Conservation (phyloP, 1,140 invertebrate genomes). For the Heliconius himera region DNA sequence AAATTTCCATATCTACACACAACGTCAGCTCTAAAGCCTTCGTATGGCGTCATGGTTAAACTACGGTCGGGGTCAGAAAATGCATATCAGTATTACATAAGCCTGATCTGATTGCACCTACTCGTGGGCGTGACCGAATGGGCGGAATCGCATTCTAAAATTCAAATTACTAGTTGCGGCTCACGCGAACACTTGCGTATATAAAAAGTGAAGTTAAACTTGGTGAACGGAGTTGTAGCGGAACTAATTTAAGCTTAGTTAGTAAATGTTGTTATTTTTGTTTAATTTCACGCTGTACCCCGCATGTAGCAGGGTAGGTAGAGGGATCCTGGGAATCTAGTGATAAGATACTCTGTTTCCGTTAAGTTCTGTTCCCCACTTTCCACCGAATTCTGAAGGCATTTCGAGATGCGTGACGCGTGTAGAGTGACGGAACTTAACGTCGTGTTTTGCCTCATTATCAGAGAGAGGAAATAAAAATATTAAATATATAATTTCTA, state of each 20-base stretch:
- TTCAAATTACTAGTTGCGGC: constrained; percentile 69
- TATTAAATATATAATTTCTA: too few relatives aligned
- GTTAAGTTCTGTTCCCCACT: too few relatives aligned
- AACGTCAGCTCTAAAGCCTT: neutral
- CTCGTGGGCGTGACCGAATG: constrained; percentile 54
- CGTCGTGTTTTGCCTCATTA: too few relatives aligned
- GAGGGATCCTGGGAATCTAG: too few relatives aligned
- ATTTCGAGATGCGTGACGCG: too few relatives aligned
- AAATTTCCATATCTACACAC: neutral
- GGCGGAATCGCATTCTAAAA: constrained; percentile 63
- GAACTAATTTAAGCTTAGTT: neutral
- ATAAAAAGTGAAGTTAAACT: constrained; percentile 39
- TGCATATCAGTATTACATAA: constrained; percentile 69
- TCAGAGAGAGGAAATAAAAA: too few relatives aligned
- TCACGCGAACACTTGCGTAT: constrained; percentile 60
- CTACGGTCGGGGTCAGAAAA: constrained; percentile 50
- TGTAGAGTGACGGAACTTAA: too few relatives aligned
- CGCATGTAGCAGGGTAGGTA: too few relatives aligned
- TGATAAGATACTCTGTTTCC: too few relatives aligned
- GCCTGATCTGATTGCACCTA: constrained; percentile 61
- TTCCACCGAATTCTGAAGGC: too few relatives aligned
- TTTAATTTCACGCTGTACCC: too few relatives aligned
- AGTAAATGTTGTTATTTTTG: neutral
- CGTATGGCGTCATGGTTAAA: constrained; percentile 3
- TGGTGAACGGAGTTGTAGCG: constrained; percentile 28